Base-by-base conservation (phyloP, 2,113 vertebrate genomes). In the Epinephelus cyanopodus region DNA sequence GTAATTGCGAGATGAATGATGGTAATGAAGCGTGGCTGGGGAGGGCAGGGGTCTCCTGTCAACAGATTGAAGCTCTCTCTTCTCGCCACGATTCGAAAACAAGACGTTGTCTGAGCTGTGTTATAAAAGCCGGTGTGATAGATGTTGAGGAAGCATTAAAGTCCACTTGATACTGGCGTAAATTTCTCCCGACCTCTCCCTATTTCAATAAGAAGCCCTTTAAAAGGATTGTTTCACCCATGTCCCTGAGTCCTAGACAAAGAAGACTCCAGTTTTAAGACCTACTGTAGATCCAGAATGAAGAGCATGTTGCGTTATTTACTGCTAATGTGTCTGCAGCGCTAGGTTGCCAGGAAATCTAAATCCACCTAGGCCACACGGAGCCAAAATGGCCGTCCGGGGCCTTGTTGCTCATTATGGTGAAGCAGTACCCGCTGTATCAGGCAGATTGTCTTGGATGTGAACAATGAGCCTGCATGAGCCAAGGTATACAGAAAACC, bases 61-160 rank as follows among this genome's bases (percentile, higher is more conserved):
- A 85, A 25, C 86, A 91, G 87, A 76, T 4, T 69, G 85, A 0
- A 81, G 25, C 82, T 21, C 42, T 91, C 83, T 74, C 21, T 21
- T 78, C 5, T 77, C 86, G 81, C 60, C 58, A 66, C 15, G 11
- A 77, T 66, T 6, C 64, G 63, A 45, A 74, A 81, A 80, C 19
- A 21, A 29, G 12, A 42, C 65, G 58, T 58, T 62, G 33, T 73
- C 71, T 60, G 62, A 50, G 53, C 47, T 79, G 60, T 47, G 63
- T n/a, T 87, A 87, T 91, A 92, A 93, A 93, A 80, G 73, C 71
- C 23, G 0, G 39, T 39, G 27, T 81, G 81, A 92, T 86, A 74
- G 81, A 86, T 84, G 79, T 61, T 58, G 58, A 67, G 89, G 85
- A 87, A 82, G 71, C 81, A 90, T 92, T 88, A 87, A 80, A 81